Percentiles rank a stretch among this genome's conserved stretches.
Evolutionary conservation across 2,888 invertebrate species (phyloP).

Genomic region (Dromius quadrimaculatus): DNA sequence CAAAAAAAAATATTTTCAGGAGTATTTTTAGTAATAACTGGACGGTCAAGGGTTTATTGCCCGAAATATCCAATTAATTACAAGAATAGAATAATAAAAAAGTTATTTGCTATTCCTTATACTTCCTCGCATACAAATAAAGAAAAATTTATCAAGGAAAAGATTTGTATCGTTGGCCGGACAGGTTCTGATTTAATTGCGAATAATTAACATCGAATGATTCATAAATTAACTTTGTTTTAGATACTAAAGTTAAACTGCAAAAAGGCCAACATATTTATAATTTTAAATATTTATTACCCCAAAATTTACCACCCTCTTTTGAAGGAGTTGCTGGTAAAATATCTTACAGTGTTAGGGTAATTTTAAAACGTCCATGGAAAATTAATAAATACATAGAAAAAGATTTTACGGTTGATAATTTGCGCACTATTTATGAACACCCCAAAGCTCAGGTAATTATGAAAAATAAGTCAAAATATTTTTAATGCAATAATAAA

Average conservation of each 20-base stretch:
- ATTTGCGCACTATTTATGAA: not conserved
- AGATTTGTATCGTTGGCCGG: not conserved
- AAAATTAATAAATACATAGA: conserved; percentile 64
- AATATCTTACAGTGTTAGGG: conserved; percentile 64
- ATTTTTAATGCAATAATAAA: too few species aligned
- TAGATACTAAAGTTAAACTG: too few species aligned
- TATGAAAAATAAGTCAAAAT: too few species aligned
- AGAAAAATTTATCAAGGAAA: not conserved
- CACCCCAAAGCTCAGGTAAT: not conserved
- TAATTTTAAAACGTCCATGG: conserved; percentile 64
- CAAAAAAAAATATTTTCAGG: too few species aligned
- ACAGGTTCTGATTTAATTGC: too few species aligned
- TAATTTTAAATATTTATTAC: conserved; percentile 64
- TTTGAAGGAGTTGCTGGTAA: conserved; percentile 60
- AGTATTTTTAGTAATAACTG: too few species aligned
- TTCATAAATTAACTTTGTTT: too few species aligned
- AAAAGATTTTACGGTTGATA: conserved; percentile 62
- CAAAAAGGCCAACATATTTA: conserved; percentile 61
- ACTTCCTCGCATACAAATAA: not conserved
- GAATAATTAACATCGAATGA: too few species aligned
- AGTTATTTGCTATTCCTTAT: too few species aligned
- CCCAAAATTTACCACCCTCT: conserved; percentile 60
- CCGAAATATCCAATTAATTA: too few species aligned
- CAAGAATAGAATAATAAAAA: too few species aligned
- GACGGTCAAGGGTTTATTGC: too few species aligned